Base-by-base conservation (phyloP, 2,888 invertebrate species). In the Stenodera caucasica region DNA sequence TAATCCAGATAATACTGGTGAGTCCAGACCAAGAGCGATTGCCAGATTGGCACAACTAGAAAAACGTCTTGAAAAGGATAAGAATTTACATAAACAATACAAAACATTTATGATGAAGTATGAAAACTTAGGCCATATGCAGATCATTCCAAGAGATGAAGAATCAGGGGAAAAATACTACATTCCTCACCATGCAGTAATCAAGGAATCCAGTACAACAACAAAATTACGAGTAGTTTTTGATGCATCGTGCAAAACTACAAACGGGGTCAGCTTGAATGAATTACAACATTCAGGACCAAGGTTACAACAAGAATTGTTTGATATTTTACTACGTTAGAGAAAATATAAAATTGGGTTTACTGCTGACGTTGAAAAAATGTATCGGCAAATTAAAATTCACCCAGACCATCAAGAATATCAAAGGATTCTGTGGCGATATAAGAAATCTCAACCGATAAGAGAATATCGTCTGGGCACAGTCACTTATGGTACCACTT, bases 341-440 rank as follows among this genome's bases (percentile, higher is more conserved):
- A 55, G 72, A 64, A 51, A 2, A 8, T 61, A 71, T 52, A n/a
- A 9, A 21, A 51, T 70, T 8, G 67, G 59, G 8, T 63, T 72
- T 26, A 58, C 63, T 3, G 70, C 70, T 1, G 71, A 70, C 52
- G 29, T 72, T 12, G 61, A 62, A 9, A 69, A 72, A 61, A 72
- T 71, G 70, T 72, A 70, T 49, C 18, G 72, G 9, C 66, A 66
- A 49, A 61, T 71, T 0, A 18, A 53, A 26, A 64, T 69, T 2
- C 21, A 37, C 11, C 45, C 55, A 29, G 54, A 58, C 7, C 58
- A 71, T 54, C 57, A 60, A 40, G 26, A 66, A 14, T 68, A 57
- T 50, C 70, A 73, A 54, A 60, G 50, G 37, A 67, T 68, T 51
- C 15, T 71, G 23, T 70, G 67, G 66, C 18, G 66, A 14, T 52